Evolutionary conservation across 2,113 vertebrate genomes (phyloP), one percentile per base, ranked within the genome.

Genomic region (Salvelinus fontinalis): DNA sequence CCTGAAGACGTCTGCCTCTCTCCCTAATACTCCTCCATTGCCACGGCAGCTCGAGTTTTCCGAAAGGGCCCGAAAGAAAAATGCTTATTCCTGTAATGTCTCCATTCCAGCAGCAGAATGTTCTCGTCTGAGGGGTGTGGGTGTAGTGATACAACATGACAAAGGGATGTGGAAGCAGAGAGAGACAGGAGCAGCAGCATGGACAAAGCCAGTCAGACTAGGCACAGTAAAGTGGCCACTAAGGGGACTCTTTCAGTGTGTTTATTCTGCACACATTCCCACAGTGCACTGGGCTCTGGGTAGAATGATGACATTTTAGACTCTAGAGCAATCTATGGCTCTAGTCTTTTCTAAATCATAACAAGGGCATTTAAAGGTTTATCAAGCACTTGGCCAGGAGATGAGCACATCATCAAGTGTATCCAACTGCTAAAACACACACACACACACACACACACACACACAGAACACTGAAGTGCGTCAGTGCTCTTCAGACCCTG

Each of bases 71-170:
- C 3, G 20, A 44, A 69, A 69, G 67, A 48, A 51, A 49, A 26
- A 70, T 49, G 68, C 44, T 70, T 24, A 49, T 49, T 48, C 44
- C 68, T 49, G 34, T 69, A 16, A 22, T 49, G n/a, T 70, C 68
- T 24, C 44, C 68, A 70, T 12, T 70, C 68, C 68, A 70, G 68
- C 39, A 24, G n/a, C 68, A 39, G 67, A 39, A 34, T n/a, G 31
- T 14, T 34, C 67, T 39, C 67, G 20, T 69, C 34, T 70, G 68
- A 16, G 14, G 67, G 12, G 20, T 3, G 11, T 27, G 66, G 5
- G 14, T 18, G 31, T 26, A 8, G 29, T 66, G 13, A 29, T 66
- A 29, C 5, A 29, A 67, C 13, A 7, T 34, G 27, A 67, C 66
- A 20, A 5, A 39, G 66, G 66, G 66, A 18, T 34, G 67, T 27